Percentiles rank a stretch among this genome's conserved stretches.
phyloP scores from a whole-genome alignment of 2,888 invertebrate species.

The Eupithecia abbreviata region DNA sequence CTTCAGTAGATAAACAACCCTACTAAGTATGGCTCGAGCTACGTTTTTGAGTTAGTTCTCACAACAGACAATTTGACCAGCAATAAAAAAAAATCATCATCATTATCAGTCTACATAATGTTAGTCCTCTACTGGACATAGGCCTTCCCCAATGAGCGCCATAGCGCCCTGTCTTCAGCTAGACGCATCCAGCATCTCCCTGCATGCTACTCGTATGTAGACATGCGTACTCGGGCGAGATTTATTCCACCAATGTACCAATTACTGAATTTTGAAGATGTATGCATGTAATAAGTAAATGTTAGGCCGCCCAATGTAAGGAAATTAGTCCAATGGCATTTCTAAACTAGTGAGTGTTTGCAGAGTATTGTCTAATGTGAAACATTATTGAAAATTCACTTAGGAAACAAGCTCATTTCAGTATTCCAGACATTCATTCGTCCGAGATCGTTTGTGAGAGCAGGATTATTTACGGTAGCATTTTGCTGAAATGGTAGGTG shows the following conservation, averaged over 20 bases:
- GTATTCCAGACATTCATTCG: constrained; percentile 13
- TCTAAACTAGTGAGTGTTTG: constrained; percentile 10
- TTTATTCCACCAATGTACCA: too few species aligned
- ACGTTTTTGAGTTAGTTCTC: too few species aligned
- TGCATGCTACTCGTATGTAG: too few species aligned
- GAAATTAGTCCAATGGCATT: not conserved
- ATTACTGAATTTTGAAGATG: not conserved
- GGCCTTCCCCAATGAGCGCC: too few species aligned
- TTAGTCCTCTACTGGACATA: too few species aligned
- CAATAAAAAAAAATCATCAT: too few species aligned
- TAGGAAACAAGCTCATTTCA: not conserved
- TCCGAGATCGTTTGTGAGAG: not conserved
- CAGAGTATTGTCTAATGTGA: constrained; percentile 12
- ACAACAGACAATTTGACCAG: too few species aligned
- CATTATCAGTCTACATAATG: too few species aligned
- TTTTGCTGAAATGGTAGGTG: constrained; percentile 23
- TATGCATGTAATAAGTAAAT: not conserved
- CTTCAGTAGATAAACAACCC: not conserved
- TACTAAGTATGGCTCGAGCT: not conserved
- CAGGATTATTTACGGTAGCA: constrained; percentile 22
- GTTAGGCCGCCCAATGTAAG: not conserved
- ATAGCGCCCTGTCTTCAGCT: too few species aligned
- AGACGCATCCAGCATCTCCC: too few species aligned
- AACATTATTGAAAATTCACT: constrained; percentile 18
- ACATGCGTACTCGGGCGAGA: too few species aligned